Base-by-base conservation (phyloP, 1,140 invertebrate genomes). In the Dufourea novaeangliae region DNA sequence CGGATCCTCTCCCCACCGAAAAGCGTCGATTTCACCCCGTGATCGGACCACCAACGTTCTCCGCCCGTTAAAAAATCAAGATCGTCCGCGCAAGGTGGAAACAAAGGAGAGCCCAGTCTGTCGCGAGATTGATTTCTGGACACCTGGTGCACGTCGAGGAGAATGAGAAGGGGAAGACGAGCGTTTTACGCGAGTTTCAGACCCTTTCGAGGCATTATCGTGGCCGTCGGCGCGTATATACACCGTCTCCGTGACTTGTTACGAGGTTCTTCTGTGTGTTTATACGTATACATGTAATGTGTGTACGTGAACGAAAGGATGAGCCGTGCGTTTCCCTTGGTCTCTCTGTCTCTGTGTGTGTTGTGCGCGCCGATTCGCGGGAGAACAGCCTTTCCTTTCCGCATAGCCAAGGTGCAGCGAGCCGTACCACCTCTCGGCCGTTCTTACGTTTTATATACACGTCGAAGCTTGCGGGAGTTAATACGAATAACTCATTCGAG, bases 401-500 rank as follows among this genome's bases (percentile, higher is more conserved):
- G 92, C 92, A 92, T 92, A 92, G 87, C 80, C 90, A 86, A 89
- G 86, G 89, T 89, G 90, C 91, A 92, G 87, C 90, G 79, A 91
- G 91, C 89, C 92, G 89, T 92, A 90, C 88, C 85, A n/a, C n/a
- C 79, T 76, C 41, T 25, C 62, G 68, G 57, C 32, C 66, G 72
- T 66, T 62, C 71, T 73, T 82, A 70, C n/a, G 37, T 86, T 81
- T 85, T 88, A 82, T 72, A 68, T 72, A n/a, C n/a, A 75, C 62
- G 82, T 83, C 78, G 73, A 86, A 85, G 74, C 82, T 69, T 72
- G 69, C 76, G 61, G 64, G 62, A 84, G 82, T 71, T 87, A 86
- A 88, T 89, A 88, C 86, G 87, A 89, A 89, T 89, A 89, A 88
- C 87, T 89, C 86, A 85, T 84, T 69, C 66, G 78, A 67, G 17